phyloP scores from a whole-genome alignment of 2,888 invertebrate genomes.

The Metellina segmentata region DNA sequence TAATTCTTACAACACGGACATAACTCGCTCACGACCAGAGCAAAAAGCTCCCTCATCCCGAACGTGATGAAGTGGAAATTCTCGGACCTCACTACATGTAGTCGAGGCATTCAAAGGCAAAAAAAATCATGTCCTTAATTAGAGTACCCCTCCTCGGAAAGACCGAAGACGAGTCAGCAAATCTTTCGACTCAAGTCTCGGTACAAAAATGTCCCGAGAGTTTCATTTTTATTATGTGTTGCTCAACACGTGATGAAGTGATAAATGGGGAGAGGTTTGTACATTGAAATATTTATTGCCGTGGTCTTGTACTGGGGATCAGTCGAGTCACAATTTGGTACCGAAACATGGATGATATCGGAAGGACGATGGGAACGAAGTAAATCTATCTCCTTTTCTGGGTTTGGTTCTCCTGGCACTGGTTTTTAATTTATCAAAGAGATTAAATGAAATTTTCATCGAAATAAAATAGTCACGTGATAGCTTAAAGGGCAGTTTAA shows the following conservation, averaged over 20 bases:
- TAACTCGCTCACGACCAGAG: not conserved
- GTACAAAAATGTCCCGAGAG: not conserved
- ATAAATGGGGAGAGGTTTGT: not conserved
- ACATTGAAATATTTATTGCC: not conserved
- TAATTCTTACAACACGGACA: conserved; percentile 1
- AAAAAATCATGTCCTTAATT: not conserved
- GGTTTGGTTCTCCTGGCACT: no score
- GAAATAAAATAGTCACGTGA: no score
- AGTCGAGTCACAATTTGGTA: no score
- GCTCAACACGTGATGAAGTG: not conserved
- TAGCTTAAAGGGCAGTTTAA: no score
- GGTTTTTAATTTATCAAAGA: no score
- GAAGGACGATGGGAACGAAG: no score
- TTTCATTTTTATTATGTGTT: conserved; percentile 1
- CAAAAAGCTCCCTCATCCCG: not conserved
- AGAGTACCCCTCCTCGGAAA: not conserved
- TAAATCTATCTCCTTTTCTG: no score
- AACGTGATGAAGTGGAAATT: conserved; percentile 32
- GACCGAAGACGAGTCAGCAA: not conserved
- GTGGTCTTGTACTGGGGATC: not conserved
- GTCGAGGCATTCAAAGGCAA: not conserved
- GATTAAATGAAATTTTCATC: no score
- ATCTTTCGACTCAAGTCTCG: not conserved
- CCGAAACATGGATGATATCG: no score
- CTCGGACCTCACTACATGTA: not conserved